A percentile compares a stretch with the other conserved stretches of the same genome.
These are phyloP conservation scores for Ailurus styani DNA, from an alignment of 2,113 vertebrate genomes.

Conservation along the genomic window DNA sequence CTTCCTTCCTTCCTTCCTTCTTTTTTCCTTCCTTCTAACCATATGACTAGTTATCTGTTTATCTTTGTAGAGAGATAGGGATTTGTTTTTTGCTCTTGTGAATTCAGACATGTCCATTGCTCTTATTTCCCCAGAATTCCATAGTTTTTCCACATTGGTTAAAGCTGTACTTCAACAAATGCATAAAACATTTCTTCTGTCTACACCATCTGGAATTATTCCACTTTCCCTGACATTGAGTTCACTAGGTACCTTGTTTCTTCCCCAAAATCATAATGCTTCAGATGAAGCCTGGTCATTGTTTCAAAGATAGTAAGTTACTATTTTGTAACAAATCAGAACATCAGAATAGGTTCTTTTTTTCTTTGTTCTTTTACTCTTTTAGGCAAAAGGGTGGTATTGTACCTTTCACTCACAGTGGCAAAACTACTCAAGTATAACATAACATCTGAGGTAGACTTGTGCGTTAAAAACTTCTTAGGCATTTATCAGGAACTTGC, in stretches of 20 bases:
- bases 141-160: neutral
- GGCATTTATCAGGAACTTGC: neutral
- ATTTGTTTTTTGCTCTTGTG: neutral
- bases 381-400: neutral
- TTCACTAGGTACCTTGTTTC: neutral
- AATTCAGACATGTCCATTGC: neutral
- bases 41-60: neutral
- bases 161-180: neutral
- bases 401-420: neutral
- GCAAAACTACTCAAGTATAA: neutral
- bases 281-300: neutral
- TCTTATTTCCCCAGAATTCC: constrained; percentile 14
- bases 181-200: neutral
- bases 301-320: neutral
- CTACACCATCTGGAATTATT: neutral
- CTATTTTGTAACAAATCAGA: constrained; percentile 1
- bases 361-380: neutral
- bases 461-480: neutral
- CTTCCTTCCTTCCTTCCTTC: neutral
- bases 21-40: neutral
- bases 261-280: neutral
- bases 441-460: neutral
- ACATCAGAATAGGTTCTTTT: neutral
- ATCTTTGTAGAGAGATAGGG: neutral
- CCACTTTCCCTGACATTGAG: neutral